These are phyloP conservation scores for Neomonachus schauinslandi DNA, from an alignment of 2,113 vertebrate species.

Conservation along the genomic window DNA sequence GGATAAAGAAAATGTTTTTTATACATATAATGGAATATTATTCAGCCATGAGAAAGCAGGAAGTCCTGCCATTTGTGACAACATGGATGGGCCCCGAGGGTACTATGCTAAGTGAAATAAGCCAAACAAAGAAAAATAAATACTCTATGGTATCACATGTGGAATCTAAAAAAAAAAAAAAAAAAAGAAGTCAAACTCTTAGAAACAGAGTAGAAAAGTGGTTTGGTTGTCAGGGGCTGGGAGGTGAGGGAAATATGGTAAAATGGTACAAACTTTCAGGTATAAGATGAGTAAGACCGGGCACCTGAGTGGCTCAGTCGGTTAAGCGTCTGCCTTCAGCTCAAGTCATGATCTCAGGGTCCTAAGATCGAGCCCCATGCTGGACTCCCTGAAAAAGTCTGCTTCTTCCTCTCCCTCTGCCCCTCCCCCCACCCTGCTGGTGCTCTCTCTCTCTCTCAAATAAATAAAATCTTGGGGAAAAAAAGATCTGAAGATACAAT, in stretches of 20 bases:
- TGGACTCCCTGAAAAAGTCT: too few relatives aligned
- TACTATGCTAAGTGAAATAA: neutral
- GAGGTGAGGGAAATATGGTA: neutral
- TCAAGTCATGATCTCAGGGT: too few relatives aligned
- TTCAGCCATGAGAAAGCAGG: neutral
- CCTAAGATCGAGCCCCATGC: too few relatives aligned
- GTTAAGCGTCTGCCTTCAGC: too few relatives aligned
- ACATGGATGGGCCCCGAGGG: neutral
- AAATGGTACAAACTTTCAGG: neutral
- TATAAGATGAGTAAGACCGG: neutral
- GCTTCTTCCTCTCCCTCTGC: too few relatives aligned
- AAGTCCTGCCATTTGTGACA: neutral
- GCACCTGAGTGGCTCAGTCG: too few relatives aligned
- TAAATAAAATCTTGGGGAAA: too few relatives aligned
- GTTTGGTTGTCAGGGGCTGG: neutral
- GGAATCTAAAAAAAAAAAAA: neutral
- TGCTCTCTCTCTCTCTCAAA: too few relatives aligned
- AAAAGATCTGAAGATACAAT: neutral
- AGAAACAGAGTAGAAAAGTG: neutral
- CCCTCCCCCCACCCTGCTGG: too few relatives aligned
- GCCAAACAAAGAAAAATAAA: neutral
- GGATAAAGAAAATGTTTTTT: neutral
- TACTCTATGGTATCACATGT: neutral
- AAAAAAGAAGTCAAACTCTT: neutral
- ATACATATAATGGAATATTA: neutral